These are phyloP conservation scores for Amphimallon solstitiale DNA, from an alignment of 2,888 invertebrate genomes.

Conservation along the genomic window DNA sequence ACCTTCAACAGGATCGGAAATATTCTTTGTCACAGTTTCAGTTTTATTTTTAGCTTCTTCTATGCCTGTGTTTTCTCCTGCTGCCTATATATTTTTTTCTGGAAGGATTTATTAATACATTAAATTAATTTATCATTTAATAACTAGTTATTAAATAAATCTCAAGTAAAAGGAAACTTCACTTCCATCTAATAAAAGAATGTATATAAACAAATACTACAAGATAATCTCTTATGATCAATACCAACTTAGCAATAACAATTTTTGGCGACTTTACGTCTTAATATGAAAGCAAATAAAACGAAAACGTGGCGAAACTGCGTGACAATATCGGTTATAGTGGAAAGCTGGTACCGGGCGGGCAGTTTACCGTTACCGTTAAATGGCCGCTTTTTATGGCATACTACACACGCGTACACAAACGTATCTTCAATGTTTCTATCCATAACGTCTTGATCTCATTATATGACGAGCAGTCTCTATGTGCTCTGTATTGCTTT, in stretches of 20 bases:
- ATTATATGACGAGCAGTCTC: conserved; percentile 43
- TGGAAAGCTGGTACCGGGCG: conserved; percentile 31
- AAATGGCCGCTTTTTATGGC: conserved; percentile 48
- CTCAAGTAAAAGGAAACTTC: too few species aligned
- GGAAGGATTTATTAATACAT: too few species aligned
- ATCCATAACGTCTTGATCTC: conserved; percentile 49
- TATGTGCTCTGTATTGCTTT: not conserved
- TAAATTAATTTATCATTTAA: too few species aligned
- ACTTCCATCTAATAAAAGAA: too few species aligned
- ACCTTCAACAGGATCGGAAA: too few species aligned
- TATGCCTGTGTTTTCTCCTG: too few species aligned
- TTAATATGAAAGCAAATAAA: conserved; percentile 30
- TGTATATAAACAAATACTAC: too few species aligned
- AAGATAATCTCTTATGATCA: conserved; percentile 13
- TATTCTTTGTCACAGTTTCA: too few species aligned
- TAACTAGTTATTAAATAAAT: too few species aligned
- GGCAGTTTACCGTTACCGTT: conserved; percentile 26
- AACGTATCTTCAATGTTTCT: conserved; percentile 48
- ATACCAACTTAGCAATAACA: conserved; percentile 12
- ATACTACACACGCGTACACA: conserved; percentile 3
- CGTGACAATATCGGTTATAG: conserved; percentile 34
- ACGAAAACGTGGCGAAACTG: conserved; percentile 34
- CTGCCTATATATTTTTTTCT: too few species aligned
- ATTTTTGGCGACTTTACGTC: conserved; percentile 21
- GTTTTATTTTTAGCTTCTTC: too few species aligned